phyloP scores from a whole-genome alignment of 2,888 invertebrate species.

The Germaria angustata region DNA sequence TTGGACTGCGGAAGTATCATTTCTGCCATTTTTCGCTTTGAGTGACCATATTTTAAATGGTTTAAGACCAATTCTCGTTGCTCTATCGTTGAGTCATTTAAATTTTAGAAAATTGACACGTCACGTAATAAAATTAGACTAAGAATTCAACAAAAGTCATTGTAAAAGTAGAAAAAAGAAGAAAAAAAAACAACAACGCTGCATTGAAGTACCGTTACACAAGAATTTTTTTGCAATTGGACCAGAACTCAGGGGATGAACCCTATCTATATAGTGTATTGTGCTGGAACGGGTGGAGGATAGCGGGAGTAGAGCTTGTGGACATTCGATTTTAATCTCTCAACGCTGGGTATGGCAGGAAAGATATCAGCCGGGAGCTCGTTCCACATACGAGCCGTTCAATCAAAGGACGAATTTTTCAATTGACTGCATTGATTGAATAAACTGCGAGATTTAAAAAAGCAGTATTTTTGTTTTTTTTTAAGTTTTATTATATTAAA shows the following conservation, averaged over 20 bases:
- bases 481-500: background rate
- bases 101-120: background rate
- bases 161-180: background rate
- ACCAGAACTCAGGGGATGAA: too few relatives aligned
- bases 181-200: background rate
- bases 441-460: background rate
- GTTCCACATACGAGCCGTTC: too few relatives aligned
- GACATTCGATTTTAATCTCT: too few relatives aligned
- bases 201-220: too few relatives aligned
- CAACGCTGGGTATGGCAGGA: too few relatives aligned
- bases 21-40: conserved; percentile 11
- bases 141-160: background rate
- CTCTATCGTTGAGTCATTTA: conserved; percentile 4
- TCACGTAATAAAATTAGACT: background rate
- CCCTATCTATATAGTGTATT: too few relatives aligned
- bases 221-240: too few relatives aligned
- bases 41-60: conserved; percentile 8
- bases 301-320: too few relatives aligned
- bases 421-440: background rate
- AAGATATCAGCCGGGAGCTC: too few relatives aligned
- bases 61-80: conserved; percentile 20
- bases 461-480: background rate
- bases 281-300: too few relatives aligned
- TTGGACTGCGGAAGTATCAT: conserved; percentile 10
- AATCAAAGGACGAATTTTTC: too few relatives aligned